Evolutionary conservation across 2,888 invertebrate genomes (phyloP).

Genomic region (Amphimallon solstitiale): DNA sequence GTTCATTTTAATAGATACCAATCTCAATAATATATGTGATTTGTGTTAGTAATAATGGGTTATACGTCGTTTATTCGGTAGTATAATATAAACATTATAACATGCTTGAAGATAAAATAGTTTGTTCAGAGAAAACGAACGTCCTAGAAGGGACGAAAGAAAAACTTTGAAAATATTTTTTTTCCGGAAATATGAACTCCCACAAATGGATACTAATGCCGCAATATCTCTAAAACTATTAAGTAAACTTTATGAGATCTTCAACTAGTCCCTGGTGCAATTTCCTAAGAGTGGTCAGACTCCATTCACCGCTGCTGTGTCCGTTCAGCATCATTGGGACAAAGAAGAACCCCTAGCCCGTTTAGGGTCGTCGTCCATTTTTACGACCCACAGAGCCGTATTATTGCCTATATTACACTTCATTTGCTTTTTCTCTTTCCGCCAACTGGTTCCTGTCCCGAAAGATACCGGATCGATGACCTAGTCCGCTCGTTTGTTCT

Average conservation of each 20-base stretch:
- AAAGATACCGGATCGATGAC: conserved; percentile 6
- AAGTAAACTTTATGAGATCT: conserved; percentile 19
- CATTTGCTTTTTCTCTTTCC: conserved; percentile 6
- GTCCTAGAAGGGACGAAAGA: too few relatives aligned
- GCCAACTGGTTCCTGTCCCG: not conserved
- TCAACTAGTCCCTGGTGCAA: conserved; percentile 8
- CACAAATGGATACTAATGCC: conserved; percentile 10
- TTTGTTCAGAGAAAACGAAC: too few relatives aligned
- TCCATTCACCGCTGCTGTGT: too few relatives aligned
- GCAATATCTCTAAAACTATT: conserved; percentile 17
- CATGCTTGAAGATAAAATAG: too few relatives aligned
- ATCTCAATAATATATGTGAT: too few relatives aligned
- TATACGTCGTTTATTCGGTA: too few relatives aligned
- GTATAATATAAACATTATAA: too few relatives aligned
- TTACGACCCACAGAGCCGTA: conserved; percentile 17
- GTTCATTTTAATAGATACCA: too few relatives aligned
- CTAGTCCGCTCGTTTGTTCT: not conserved
- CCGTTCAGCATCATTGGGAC: conserved; percentile 1
- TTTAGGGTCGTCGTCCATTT: not conserved
- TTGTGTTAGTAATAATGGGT: too few relatives aligned
- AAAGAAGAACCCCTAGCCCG: not conserved
- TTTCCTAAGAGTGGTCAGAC: conserved; percentile 3
- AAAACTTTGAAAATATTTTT: too few relatives aligned
- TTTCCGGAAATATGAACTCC: not conserved
- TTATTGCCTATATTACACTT: conserved; percentile 22